phyloP scores from a whole-genome alignment of 2,797 vertebrate species.

The Gouania willdenowi region DNA sequence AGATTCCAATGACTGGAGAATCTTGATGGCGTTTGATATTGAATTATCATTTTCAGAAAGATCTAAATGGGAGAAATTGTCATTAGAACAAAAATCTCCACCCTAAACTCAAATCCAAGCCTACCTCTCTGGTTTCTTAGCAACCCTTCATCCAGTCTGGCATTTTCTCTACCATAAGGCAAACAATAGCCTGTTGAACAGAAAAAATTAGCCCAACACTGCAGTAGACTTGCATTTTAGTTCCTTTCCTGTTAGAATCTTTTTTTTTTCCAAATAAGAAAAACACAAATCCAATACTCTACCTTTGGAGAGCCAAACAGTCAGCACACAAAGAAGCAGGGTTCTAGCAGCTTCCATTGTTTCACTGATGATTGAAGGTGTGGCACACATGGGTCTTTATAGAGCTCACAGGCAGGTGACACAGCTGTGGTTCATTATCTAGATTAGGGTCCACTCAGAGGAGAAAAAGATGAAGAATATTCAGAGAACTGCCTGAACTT shows the following conservation, averaged over 20 bases:
- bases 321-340: background rate
- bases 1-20: slow-evolving; percentile 5
- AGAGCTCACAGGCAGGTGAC: background rate
- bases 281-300: no score
- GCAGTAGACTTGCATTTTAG: background rate
- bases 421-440: slow-evolving; percentile 15
- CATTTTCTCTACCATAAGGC: background rate
- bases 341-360: slow-evolving; percentile 3
- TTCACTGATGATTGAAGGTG: rapidly evolving
- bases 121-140: background rate
- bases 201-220: no score
- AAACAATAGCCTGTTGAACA: no score
- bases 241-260: no score
- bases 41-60: background rate
- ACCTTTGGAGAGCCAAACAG: slow-evolving; percentile 16
- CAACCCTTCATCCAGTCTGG: rapidly evolving
- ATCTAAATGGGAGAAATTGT: background rate
- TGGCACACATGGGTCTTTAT: no score
- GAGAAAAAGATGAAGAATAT: no score
- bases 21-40: background rate
- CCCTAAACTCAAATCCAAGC: rapidly evolving
- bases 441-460: no score
- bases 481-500: no score
- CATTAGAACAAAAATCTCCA: background rate
- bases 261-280: no score